Evolutionary conservation across 2,113 vertebrate genomes (phyloP).

Genomic region (Rana temporaria): DNA sequence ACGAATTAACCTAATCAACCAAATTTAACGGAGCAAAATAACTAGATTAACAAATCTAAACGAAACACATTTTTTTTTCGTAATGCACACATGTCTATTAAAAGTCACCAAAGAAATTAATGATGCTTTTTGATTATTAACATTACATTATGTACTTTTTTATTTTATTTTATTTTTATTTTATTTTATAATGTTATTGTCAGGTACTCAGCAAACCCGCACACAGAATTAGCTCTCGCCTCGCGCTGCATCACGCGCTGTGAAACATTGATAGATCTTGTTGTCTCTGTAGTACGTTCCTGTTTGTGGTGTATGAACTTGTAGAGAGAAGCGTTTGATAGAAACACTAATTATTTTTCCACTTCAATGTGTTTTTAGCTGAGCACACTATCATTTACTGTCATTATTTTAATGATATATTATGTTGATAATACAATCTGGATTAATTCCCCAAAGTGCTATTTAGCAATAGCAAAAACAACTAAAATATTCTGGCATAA

Average conservation of each 20-base stretch:
- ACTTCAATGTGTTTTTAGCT: slow-evolving; percentile 66
- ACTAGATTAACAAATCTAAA: no score
- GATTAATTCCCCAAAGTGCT: slow-evolving; percentile 65
- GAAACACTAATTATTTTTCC: slow-evolving; percentile 71
- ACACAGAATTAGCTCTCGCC: background rate
- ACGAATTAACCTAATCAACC: no score
- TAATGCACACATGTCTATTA: no score
- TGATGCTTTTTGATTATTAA: no score
- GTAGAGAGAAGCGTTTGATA: slow-evolving; percentile 59
- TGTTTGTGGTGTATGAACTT: slow-evolving; percentile 62
- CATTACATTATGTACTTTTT: background rate
- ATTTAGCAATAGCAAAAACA: slow-evolving; percentile 54
- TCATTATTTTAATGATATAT: slow-evolving; percentile 73
- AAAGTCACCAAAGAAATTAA: no score
- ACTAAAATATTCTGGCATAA: slow-evolving; percentile 57
- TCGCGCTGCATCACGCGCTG: background rate
- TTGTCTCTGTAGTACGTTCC: slow-evolving; percentile 51
- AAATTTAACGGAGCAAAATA: no score
- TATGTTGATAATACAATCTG: slow-evolving; percentile 67
- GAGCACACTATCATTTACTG: slow-evolving; percentile 68
- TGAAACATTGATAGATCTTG: slow-evolving; percentile 50
- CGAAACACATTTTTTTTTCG: no score
- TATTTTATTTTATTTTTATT: background rate
- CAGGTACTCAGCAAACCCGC: background rate
- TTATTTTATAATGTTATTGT: background rate